These are phyloP conservation scores for Onthophagus taurus DNA, from an alignment of 1,140 invertebrate species.

Conservation along the genomic window DNA sequence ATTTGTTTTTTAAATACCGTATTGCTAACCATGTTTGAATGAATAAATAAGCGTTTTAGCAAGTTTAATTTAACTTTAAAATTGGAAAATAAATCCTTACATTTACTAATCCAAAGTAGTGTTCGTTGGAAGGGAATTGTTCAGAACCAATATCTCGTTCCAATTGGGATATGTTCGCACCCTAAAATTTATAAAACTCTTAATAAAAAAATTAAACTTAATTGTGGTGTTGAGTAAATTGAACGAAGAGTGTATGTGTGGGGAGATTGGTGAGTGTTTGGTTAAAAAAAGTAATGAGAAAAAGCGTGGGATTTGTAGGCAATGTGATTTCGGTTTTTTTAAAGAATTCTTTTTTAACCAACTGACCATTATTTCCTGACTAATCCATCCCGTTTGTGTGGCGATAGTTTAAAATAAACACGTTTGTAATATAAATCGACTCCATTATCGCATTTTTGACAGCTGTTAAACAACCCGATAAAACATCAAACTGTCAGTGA, in stretches of 20 bases:
- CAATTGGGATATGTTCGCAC: constrained; percentile 94
- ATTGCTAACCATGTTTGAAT: no score
- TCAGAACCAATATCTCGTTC: constrained; percentile 96
- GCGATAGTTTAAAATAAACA: constrained; percentile 32
- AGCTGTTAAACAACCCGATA: constrained; percentile 34
- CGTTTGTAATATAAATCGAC: constrained; percentile 30
- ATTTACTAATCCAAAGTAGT: constrained; percentile 98
- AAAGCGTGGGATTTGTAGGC: no score
- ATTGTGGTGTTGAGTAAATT: constrained; percentile 8
- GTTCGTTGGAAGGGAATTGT: constrained; percentile 95
- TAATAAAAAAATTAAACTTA: no score
- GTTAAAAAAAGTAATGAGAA: constrained; percentile 4
- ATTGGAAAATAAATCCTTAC: constrained; percentile 52
- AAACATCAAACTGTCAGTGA: constrained; percentile 18
- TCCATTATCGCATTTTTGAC: constrained; percentile 38
- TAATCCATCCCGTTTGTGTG: constrained; percentile 38
- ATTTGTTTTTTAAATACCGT: no score
- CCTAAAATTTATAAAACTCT: constrained; percentile 49
- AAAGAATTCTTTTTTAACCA: constrained; percentile 14
- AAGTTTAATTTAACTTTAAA: constrained; percentile 3
- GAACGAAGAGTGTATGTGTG: constrained; percentile 6
- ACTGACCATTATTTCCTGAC: constrained; percentile 37
- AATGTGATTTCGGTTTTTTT: constrained; percentile 3
- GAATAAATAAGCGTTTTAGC: no score
- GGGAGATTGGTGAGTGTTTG: background rate